Evolutionary conservation across 2,888 invertebrate species (phyloP).

Genomic region (Carterocephalus palaemon): DNA sequence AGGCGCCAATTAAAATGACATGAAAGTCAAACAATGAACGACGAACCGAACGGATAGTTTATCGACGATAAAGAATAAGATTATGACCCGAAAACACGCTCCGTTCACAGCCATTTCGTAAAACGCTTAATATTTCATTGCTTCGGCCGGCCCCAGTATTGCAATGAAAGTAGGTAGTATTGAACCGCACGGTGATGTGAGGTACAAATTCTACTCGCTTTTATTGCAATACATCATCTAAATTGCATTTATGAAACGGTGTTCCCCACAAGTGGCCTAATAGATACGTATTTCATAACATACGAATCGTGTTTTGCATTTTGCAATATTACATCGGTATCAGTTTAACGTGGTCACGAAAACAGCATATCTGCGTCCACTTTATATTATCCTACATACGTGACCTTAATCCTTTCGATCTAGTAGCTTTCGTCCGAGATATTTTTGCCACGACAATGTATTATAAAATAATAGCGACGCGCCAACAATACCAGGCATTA

Average conservation of each 20-base stretch:
- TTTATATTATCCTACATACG: constrained; percentile 65
- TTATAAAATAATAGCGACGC: constrained; percentile 29
- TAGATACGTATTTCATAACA: constrained; percentile 20
- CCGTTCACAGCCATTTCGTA: constrained; percentile 5
- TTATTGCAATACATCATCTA: constrained; percentile 19
- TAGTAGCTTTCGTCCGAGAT: constrained; percentile 41
- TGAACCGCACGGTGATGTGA: too few relatives aligned
- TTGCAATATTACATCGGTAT: constrained; percentile 35
- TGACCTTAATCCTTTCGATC: constrained; percentile 62
- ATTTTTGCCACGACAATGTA: constrained; percentile 36
- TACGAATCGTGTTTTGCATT: constrained; percentile 24
- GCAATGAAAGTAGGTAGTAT: too few relatives aligned
- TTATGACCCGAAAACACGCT: too few relatives aligned
- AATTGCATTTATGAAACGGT: constrained; percentile 17
- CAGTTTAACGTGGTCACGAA: constrained; percentile 58
- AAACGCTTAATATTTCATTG: not conserved
- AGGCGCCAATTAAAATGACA: constrained; percentile 48
- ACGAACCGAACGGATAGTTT: not conserved
- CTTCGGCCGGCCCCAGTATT: constrained; percentile 3
- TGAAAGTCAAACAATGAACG: constrained; percentile 2
- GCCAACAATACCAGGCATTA: constrained; percentile 6
- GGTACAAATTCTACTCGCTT: constrained; percentile 11
- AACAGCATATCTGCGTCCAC: constrained; percentile 57
- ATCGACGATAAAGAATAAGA: too few relatives aligned
- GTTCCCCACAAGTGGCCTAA: constrained; percentile 14